Base-by-base conservation (phyloP, 1,140 invertebrate genomes). In the Ooceraea biroi region DNA sequence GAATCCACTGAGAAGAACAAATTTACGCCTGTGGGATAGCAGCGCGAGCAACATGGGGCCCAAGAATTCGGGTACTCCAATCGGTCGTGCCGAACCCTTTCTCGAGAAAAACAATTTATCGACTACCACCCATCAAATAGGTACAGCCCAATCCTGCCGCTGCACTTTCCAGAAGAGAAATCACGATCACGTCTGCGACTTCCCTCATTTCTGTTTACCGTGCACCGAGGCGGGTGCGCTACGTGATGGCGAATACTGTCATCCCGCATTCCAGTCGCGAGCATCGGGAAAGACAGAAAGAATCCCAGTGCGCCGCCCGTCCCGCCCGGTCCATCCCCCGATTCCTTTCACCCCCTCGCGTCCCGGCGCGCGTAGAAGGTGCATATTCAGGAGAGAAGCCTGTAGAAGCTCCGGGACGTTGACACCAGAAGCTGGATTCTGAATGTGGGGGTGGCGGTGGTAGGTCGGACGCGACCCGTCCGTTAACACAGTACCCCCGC, bases 381-480 rank as follows among this genome's bases (percentile, higher is more conserved):
- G 88, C 83, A 86, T 89, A 89, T 88, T 89, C 85, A 73, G 87
- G 80, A 86, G 87, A 83, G 82, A 73, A 89, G 87, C 83, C 76
- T 48, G 84, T 85, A 87, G 74, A 89, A 88, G 89, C 69, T 86
- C 86, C 85, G 89, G 90, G 92, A 92, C 91, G 90, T 92, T 92
- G 91, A 93, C 92, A 92, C 91, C 91, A 87, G 85, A 85, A 89
- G 87, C 85, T 85, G 87, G 82, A 89, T 88, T 88, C 86, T 88
- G 87, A 69, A 85, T 83, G 87, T 57, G 65, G 76, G 65, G 76
- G 44, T 71, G 65, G 78, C 57, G 68, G 73, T 83, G 88, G 85
- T 88, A 86, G 90, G 90, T 88, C 82, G 85, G 83, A 88, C 85
- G 74, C 82, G 82, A 80, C 78, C 74, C 82, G 85, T 89, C 86